These are phyloP conservation scores for Cotesia congregata DNA, from an alignment of 2,888 invertebrate species.

Conservation along the genomic window DNA sequence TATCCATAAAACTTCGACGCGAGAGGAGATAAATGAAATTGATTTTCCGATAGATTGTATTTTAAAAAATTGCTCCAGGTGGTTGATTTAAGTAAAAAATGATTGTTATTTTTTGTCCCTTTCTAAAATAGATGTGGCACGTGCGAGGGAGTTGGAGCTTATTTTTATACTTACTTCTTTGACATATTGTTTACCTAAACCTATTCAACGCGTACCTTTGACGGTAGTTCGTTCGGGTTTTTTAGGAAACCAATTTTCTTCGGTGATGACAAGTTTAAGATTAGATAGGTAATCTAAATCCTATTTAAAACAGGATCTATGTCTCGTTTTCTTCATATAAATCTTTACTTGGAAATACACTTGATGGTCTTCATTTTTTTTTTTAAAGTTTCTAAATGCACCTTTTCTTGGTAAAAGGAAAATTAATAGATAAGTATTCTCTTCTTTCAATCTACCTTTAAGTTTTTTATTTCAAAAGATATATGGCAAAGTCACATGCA, in stretches of 20 bases:
- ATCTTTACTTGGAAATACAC: slow-evolving; percentile 30
- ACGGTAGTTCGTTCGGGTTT: background rate
- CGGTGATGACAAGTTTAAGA: slow-evolving; percentile 49
- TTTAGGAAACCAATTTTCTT: slow-evolving; percentile 35
- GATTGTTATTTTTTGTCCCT: background rate
- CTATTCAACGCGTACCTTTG: background rate
- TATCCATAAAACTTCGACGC: background rate
- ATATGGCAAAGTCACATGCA: too few species aligned
- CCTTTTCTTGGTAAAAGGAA: too few species aligned
- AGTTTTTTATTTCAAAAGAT: too few species aligned
- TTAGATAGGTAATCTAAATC: slow-evolving; percentile 42
- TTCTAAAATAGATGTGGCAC: background rate
- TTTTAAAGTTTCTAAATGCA: too few species aligned
- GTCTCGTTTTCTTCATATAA: slow-evolving; percentile 25
- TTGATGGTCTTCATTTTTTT: background rate
- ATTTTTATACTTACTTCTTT: background rate
- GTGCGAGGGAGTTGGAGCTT: background rate
- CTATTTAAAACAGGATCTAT: slow-evolving; percentile 25
- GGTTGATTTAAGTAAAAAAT: background rate
- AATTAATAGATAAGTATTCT: too few species aligned
- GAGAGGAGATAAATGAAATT: background rate
- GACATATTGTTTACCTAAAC: slow-evolving; percentile 1
- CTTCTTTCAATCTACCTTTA: too few species aligned
- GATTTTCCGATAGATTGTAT: slow-evolving; percentile 2
- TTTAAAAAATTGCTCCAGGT: background rate